A percentile compares a stretch with the other conserved stretches of the same genome.
These are phyloP conservation scores for Bubo scandiacus DNA, from an alignment of 2,113 vertebrate species.

Conservation along the genomic window DNA sequence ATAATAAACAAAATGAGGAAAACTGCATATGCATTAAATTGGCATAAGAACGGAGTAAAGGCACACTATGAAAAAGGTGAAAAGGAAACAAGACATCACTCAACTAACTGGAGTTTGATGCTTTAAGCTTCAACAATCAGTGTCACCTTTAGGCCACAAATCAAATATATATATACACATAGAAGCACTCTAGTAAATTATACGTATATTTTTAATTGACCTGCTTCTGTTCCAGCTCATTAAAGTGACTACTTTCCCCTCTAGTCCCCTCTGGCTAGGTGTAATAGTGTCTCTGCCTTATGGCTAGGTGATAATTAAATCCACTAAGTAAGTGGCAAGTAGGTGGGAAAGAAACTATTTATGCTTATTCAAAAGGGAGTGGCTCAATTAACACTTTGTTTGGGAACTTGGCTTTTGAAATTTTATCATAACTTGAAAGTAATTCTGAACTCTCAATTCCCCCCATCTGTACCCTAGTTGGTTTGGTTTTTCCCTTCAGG, in stretches of 20 bases:
- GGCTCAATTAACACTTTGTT: constrained; percentile 58
- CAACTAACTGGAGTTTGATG: not conserved
- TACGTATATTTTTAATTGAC: constrained; percentile 16
- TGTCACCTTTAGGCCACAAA: constrained; percentile 1
- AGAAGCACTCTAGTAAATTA: constrained; percentile 8
- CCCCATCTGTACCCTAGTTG: accelerated
- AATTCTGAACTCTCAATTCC: not conserved
- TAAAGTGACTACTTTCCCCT: constrained; percentile 1
- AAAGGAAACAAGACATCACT: not conserved
- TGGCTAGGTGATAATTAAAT: constrained; percentile 64
- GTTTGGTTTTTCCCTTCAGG: not conserved
- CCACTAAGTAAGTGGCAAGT: not conserved
- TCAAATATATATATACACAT: not conserved
- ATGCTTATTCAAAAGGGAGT: constrained; percentile 33
- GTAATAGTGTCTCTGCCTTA: constrained; percentile 54
- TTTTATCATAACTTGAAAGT: not conserved
- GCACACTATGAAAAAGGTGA: not conserved
- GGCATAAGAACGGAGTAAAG: not conserved
- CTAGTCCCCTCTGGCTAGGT: constrained; percentile 5
- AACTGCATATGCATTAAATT: not conserved
- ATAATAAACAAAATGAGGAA: not conserved
- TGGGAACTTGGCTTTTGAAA: not conserved
- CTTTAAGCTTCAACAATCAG: not conserved
- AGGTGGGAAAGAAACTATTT: constrained; percentile 39
- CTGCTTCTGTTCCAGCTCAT: constrained; percentile 15